Evolutionary conservation across 2,888 invertebrate genomes (phyloP), one percentile per base, ranked within the genome.

Genomic region (Tachina fera): DNA sequence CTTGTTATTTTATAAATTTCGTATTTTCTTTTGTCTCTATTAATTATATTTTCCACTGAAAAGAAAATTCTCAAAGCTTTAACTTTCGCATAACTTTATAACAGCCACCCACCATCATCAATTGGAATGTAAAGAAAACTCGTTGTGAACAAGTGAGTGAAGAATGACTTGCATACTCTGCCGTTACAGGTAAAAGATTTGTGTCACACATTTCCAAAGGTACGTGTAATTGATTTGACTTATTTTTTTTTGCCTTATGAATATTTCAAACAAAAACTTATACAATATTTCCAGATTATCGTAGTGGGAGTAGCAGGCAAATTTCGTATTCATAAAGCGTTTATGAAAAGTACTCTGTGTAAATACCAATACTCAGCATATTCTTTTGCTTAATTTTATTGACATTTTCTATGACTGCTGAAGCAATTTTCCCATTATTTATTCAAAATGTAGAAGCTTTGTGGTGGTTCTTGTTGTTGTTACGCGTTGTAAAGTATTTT

Each of bases 221-320:
- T 31, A 39, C 31, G 9, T 14, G 14, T 11, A 31, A 58, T 58
- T 14, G 58, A 58, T 22, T 56, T 56, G 11, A 22, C 56, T 56
- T 22, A 56, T 56, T 10, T 22, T 9, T 19, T 56, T 56, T 31
- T 31, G 31, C 6, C 31, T 31, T 31, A 31, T 4, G 56, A 56
- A 56, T 56, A 51, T 60, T 39, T 39, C 39, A 31, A 31, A 6
- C 31, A 14, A 4, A 41, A n/a, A 31, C 5, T 31, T 31, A 31
- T 41, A 4, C 60, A n/a, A n/a, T 60, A n/a, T 41, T 60, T 60
- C 9, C n/a, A 60, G 16, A 41, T 60, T 60, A 60, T 60, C 60
- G n/a, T 9, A n/a, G 60, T n/a, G 41, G n/a, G 60, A 9, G 41
- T 60, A 41, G 22, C 39, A 39, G 14, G 6, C 13, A 51, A 56